Evolutionary conservation across 2,113 vertebrate genomes (phyloP), one percentile per base, ranked within the genome.

Genomic region (Callospermophilus lateralis): DNA sequence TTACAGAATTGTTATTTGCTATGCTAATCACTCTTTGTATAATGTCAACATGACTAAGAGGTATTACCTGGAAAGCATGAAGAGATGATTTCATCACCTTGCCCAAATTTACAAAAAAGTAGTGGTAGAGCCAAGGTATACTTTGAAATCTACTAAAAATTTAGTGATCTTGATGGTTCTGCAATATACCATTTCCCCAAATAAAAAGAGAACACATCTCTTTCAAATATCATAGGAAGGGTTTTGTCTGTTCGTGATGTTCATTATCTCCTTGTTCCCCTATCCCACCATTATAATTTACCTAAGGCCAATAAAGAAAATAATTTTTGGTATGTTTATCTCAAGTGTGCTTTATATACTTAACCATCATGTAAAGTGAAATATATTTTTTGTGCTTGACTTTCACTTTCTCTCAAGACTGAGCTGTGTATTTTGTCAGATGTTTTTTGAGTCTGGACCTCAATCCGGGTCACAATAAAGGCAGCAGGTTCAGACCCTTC

Each of bases 81-180:
- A 77, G 86, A 78, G 68, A 61, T 48, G 30, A 67, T 79, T 96
- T 93, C 79, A 95, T 87, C 84, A 58, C 30, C 37, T 79, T 90
- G 34, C 28, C 67, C 39, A 94, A 95, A 97, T 81, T 89, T 89
- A 90, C 28, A 90, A 95, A 83, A 73, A 90, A 89, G 70, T 85
- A 94, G 39, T 37, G 77, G 85, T 5, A 78, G 15, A 92, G 84
- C n/a, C 13, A 78, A 61, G 78, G 13, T 53, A 93, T 34, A 77
- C n/a, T 93, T 88, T 51, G 20, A 88, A 65, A 67, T 70, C 61
- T 94, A 74, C 51, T 78, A 67, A 86, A 95, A 88, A 79, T 20
- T 76, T 1, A 1, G 17, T 45, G 30, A 42, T 87, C 11, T 72
- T 65, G 63, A 45, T 90, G 78, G 34, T 37, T 90, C 39, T 19